Evolutionary conservation across 1,140 invertebrate species (phyloP), one percentile per base, ranked within the genome.

Genomic region (Pogonomyrmex barbatus): DNA sequence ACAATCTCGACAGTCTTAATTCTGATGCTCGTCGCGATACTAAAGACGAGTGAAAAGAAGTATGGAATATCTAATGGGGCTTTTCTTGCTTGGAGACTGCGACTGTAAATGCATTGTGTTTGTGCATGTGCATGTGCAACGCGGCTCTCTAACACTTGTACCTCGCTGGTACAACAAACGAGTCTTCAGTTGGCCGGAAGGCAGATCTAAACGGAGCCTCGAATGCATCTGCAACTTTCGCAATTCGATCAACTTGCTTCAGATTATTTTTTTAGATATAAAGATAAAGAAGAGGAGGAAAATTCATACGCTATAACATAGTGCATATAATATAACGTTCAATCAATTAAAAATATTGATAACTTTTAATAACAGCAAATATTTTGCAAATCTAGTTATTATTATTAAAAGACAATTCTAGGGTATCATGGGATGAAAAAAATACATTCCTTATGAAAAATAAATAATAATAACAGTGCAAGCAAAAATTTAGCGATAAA

Each of bases 151-250:
- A 79, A 87, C 75, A 67, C 50, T 45, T 47, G 47, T 47, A 45
- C 42, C 12, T 78, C 76, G 85, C 75, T 33, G 68, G 4, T 42
- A 65, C 75, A 58, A 70, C 17, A 87, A 89, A 90, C 79, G 85
- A 87, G 79, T 85, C 77, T 89, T 68, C 63, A 76, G 75, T 85
- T 56, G 52, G 79, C 84, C 75, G 85, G 65, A 89, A 90, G 85
- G 67, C 65, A 65, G 75, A 85, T 58, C 81, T 85, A 79, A 85
- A 83, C 52, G 58, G 24, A 73, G 14, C 54, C 45, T 84, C 17
- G 76, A 89, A 88, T 79, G 63, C 76, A 67, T 78, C 85, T 84
- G 24, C 52, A 63, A 75, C 33, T 90, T 89, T 63, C 78, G 60
- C 79, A 90, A 89, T 87, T 90, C 47, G 75, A 67, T 85, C 79